phyloP scores from a whole-genome alignment of 2,797 vertebrate genomes.

The Cetoscarus ocellatus region DNA sequence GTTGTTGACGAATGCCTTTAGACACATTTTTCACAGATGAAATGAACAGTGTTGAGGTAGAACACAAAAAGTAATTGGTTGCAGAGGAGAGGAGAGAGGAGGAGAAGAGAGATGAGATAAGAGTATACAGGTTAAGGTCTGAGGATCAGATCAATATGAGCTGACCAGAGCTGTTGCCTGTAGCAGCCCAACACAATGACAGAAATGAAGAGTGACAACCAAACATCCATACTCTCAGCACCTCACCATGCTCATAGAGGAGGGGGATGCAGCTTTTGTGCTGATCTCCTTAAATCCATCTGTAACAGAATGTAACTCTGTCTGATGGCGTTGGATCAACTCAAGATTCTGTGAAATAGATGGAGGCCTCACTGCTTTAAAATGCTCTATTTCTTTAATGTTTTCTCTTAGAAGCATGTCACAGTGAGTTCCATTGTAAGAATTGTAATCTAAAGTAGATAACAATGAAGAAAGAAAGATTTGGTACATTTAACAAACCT shows the following conservation, averaged over 20 bases:
- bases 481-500: slow-evolving; percentile 5
- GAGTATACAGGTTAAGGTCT: slow-evolving; percentile 62
- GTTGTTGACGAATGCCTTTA: no score
- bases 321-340: slow-evolving; percentile 57
- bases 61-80: slow-evolving; percentile 25
- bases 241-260: slow-evolving; percentile 41
- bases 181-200: slow-evolving; percentile 65
- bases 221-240: slow-evolving; percentile 55
- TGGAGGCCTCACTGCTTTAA: slow-evolving; percentile 7
- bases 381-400: no score
- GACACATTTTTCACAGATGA: slow-evolving; percentile 5
- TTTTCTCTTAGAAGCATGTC: slow-evolving; percentile 20
- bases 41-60: slow-evolving; percentile 40
- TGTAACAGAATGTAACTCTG: slow-evolving; percentile 33
- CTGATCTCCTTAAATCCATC: slow-evolving; percentile 50
- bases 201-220: slow-evolving; percentile 74
- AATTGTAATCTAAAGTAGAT: slow-evolving; percentile 4
- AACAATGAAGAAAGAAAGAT: slow-evolving; percentile 2
- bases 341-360: slow-evolving; percentile 62
- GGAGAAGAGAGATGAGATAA: slow-evolving; percentile 33
- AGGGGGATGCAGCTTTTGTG: slow-evolving; percentile 37
- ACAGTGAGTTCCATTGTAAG: slow-evolving; percentile 8
- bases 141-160: slow-evolving; percentile 65
- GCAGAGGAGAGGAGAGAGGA: slow-evolving; percentile 20
- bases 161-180: slow-evolving; percentile 58